A percentile compares a stretch with the other conserved stretches of the same genome.
These are phyloP conservation scores for Orchesella flavescens DNA, from an alignment of 2,888 invertebrate species.

Conservation along the genomic window DNA sequence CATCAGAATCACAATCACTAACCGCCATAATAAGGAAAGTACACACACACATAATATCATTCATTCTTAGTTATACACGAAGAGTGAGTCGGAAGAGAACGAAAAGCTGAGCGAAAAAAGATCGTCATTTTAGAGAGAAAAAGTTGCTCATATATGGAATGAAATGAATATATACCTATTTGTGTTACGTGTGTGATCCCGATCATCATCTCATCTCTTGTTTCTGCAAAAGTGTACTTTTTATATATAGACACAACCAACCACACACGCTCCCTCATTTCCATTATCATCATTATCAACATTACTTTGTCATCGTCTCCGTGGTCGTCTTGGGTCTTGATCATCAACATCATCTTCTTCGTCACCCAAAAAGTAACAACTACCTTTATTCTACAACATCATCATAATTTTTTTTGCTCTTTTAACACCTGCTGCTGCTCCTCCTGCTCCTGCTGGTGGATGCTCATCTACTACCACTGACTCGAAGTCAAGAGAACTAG, in stretches of 20 bases:
- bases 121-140: conserved; percentile 21
- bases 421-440: conserved; percentile 55
- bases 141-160: neutral
- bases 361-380: neutral
- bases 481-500: too few species aligned
- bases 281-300: conserved; percentile 23
- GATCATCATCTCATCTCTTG: too few species aligned
- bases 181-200: too few species aligned
- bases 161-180: too few species aligned
- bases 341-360: conserved; percentile 35
- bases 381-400: too few species aligned
- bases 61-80: conserved; percentile 54
- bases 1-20: conserved; percentile 17
- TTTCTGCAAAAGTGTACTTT: neutral
- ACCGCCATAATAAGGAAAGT: conserved; percentile 42
- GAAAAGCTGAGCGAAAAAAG: conserved; percentile 25
- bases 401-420: conserved; percentile 22
- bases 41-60: conserved; percentile 51
- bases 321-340: conserved; percentile 27
- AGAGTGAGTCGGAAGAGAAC: conserved; percentile 59
- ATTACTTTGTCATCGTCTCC: conserved; percentile 38
- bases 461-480: neutral
- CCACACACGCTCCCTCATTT: neutral
- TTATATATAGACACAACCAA: neutral
- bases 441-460: neutral